Base-by-base conservation (phyloP, 1,140 invertebrate species). In the Helicoverpa zea region DNA sequence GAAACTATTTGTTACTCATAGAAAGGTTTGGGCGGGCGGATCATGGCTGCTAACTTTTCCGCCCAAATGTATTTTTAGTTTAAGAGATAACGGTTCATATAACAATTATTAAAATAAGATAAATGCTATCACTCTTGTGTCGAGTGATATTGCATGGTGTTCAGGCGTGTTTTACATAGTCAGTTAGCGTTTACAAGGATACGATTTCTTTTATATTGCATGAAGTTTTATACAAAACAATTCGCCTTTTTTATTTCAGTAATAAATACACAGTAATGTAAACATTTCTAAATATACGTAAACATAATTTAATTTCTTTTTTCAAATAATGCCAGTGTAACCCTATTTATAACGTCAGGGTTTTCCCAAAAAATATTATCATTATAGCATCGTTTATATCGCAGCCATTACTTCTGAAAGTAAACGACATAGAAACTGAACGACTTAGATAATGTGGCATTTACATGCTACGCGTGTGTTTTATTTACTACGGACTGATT, bases 381-480 rank as follows among this genome's bases (percentile, higher is more conserved):
- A 68, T 72, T 72, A 54, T 54, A 54, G n/a, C 23, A 72, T 29
- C 49, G 68, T 30, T 68, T 49, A 43, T 68, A 68, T 68, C 64
- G 30, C 49, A 23, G 47, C 43, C 68, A 72, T 72, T 72, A 54
- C 68, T 72, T 72, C 49, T 51, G 23, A 52, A 30, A 54, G 49
- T 14, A 43, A 54, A 52, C 49, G 49, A 72, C 49, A 29, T 51
- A 72, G 23, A 72, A 72, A 72, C 30, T 30, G 49, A 52, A 54
- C 47, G 23, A 30, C 18, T 52, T 30, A 72, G 68, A 72, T 72
- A 72, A 72, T 72, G 68, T 72, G 68, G 16, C 68, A 72, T 72
- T 72, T 72, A 29, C 68, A 72, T 72, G 68, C 68, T 72, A 72
- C 68, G 68, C 68, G 23, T 29, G 68, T 72, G 52, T 49, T 72